phyloP scores from a whole-genome alignment of 2,888 invertebrate genomes.

The Sthenelais limicola region DNA sequence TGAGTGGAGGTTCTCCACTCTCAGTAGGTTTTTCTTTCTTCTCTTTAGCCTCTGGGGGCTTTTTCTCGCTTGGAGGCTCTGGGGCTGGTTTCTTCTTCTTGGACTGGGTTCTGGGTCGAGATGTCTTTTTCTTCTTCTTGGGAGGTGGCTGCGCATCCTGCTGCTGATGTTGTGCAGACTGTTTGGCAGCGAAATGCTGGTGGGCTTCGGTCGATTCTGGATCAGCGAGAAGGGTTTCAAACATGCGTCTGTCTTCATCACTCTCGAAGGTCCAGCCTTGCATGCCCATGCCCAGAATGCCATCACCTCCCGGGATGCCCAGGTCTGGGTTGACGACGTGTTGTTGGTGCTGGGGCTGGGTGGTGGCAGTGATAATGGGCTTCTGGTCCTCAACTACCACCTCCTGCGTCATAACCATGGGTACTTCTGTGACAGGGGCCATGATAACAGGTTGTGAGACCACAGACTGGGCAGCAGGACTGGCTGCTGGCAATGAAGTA shows the following conservation, averaged over 20 bases:
- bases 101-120: neutral
- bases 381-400: constrained; percentile 1
- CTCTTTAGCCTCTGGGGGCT: neutral
- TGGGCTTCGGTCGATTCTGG: constrained; percentile 24
- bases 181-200: constrained; percentile 30
- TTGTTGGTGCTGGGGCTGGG: neutral
- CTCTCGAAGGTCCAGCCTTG: constrained; percentile 36
- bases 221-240: constrained; percentile 22
- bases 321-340: neutral
- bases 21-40: constrained; percentile 12
- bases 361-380: no score
- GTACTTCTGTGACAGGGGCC: neutral
- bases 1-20: constrained; percentile 14
- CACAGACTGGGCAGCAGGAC: no score
- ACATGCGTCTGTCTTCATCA: constrained; percentile 30
- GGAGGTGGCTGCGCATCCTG: constrained; percentile 10
- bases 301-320: constrained; percentile 3
- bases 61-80: neutral
- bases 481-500: neutral
- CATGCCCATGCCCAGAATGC: constrained; percentile 31
- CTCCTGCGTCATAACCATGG: neutral
- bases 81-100: constrained; percentile 17
- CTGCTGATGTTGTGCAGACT: constrained; percentile 24
- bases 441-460: no score
- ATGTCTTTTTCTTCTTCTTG: constrained; percentile 28